Percentiles rank a stretch among this genome's conserved stretches.
Conservation (phyloP, 2,113 vertebrate genomes). For the Mormyrus lacerda region DNA sequence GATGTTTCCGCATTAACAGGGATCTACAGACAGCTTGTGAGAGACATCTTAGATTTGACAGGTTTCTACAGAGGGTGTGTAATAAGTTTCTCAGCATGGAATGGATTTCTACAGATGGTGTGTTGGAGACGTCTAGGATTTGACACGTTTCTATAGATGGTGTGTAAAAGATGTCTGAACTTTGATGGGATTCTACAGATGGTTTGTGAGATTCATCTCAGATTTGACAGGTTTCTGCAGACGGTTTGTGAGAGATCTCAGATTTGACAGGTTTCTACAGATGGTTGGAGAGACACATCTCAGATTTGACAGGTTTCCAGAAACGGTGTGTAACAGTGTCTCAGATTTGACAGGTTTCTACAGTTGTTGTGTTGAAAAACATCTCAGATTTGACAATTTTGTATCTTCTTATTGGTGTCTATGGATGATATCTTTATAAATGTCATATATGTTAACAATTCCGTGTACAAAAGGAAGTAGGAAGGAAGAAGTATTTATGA, state of each 20-base stretch:
- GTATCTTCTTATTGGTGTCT: not conserved
- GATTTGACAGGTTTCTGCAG: not conserved
- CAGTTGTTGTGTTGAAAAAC: not conserved
- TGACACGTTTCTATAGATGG: not conserved
- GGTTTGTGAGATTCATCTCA: not conserved
- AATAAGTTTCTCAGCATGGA: not conserved
- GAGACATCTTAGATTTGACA: not conserved
- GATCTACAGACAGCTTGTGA: not conserved
- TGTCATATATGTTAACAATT: not conserved
- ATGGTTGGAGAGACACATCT: not conserved
- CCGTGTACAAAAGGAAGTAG: not conserved
- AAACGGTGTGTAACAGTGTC: not conserved
- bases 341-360: constrained; percentile 3
- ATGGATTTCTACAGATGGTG: not conserved
- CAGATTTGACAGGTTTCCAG: not conserved
- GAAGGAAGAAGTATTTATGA: not conserved
- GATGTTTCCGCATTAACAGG: not conserved
- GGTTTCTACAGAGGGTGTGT: not conserved
- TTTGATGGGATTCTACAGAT: not conserved
- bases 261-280: constrained; percentile 2
- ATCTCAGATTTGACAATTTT: not conserved
- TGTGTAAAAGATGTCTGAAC: not conserved
- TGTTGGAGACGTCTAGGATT: not conserved
- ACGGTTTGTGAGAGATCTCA: not conserved
- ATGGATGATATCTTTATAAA: not conserved